Percentiles rank a stretch among this genome's conserved stretches.
Evolutionary conservation across 2,113 vertebrate species (phyloP).

Genomic region (Rhea americana): DNA sequence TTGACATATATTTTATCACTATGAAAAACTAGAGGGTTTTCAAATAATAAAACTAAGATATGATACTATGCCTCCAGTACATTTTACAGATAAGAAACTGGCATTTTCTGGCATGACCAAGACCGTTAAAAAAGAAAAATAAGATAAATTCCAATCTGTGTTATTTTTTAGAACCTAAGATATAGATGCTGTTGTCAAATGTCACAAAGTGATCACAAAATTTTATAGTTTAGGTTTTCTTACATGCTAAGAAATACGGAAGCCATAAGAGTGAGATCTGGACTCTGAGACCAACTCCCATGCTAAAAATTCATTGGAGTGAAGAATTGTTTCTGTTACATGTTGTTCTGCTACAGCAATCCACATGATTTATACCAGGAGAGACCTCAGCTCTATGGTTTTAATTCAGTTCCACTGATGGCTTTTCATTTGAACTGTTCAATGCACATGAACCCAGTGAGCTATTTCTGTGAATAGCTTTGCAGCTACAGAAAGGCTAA

Average conservation of each 20-base stretch:
- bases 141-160: background rate
- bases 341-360: conserved; percentile 44
- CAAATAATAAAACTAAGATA: conserved; percentile 28
- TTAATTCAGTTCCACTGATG: conserved; percentile 41
- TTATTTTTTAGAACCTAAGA: background rate
- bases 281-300: background rate
- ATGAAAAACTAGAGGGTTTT: conserved; percentile 39
- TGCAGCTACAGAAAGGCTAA: background rate
- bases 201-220: conserved; percentile 11
- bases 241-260: conserved; percentile 9
- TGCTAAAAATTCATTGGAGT: conserved; percentile 29
- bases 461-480: background rate
- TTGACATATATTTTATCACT: conserved; percentile 56
- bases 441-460: background rate
- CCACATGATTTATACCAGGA: conserved; percentile 27
- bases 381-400: conserved; percentile 15
- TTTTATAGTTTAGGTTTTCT: background rate
- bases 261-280: background rate
- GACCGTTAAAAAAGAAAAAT: background rate
- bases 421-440: conserved; percentile 33
- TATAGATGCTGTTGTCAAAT: background rate
- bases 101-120: background rate
- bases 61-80: background rate
- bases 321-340: conserved; percentile 46
- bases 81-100: conserved; percentile 46